These are phyloP conservation scores for Sebastiscus albofasciatus DNA, from an alignment of 2,797 vertebrate species.

Conservation along the genomic window DNA sequence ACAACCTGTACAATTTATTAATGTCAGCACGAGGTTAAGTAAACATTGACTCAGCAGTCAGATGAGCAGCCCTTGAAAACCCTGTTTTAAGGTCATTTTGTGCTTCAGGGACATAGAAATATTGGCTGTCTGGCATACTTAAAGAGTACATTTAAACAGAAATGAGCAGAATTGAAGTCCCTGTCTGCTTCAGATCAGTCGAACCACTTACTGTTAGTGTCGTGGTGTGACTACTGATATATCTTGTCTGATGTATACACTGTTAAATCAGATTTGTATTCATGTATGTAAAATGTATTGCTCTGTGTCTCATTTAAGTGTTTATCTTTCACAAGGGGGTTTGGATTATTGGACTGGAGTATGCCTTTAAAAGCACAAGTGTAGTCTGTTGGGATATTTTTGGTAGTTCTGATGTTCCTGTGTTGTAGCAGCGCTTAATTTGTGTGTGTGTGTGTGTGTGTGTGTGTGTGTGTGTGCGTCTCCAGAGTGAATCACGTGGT, in stretches of 20 bases:
- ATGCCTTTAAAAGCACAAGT: slow-evolving; percentile 21
- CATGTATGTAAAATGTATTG: neutral
- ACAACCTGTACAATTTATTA: neutral
- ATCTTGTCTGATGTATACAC: neutral
- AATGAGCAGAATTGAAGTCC: neutral
- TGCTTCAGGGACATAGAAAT: slow-evolving; percentile 3
- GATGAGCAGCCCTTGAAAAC: neutral
- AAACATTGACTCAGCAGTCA: slow-evolving; percentile 22
- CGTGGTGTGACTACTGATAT: neutral
- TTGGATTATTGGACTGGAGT: slow-evolving; percentile 19
- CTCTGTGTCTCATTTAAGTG: slow-evolving; percentile 3
- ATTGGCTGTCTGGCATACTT: neutral
- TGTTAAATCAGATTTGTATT: neutral
- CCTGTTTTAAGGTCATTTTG: slow-evolving; percentile 31
- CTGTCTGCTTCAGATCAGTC: neutral
- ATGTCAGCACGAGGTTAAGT: neutral
- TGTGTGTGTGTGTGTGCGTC: neutral
- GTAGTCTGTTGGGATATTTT: slow-evolving; percentile 43
- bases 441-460: neutral
- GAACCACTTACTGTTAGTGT: neutral
- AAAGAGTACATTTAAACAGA: neutral
- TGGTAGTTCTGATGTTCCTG: slow-evolving; percentile 23
- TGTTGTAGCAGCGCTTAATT: slow-evolving; percentile 22
- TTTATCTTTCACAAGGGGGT: neutral
- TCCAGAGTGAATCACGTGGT: slow-evolving; percentile 49